Conservation (phyloP, 2,113 vertebrate genomes). For the Hemichromis elongatus region DNA sequence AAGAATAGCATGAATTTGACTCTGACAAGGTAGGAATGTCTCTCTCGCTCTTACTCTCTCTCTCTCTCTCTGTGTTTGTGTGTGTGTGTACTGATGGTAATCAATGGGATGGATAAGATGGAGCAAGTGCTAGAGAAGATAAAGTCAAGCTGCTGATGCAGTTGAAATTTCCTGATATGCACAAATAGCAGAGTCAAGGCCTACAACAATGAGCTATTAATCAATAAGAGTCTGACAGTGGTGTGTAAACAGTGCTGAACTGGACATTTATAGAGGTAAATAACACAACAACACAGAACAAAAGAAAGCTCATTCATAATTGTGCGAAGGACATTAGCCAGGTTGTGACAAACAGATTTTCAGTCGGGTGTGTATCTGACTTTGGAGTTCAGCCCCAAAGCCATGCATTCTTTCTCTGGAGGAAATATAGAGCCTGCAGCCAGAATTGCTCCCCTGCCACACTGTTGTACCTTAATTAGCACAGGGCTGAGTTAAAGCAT, state of each 20-base stretch:
- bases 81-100: not conserved
- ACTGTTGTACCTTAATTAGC: slow-evolving; percentile 39
- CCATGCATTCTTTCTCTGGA: not conserved
- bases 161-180: not conserved
- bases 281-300: not conserved
- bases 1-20: slow-evolving; percentile 8
- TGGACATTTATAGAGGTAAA: not conserved
- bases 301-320: not conserved
- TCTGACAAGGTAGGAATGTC: not conserved
- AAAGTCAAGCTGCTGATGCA: not conserved
- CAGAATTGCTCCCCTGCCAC: slow-evolving; percentile 10
- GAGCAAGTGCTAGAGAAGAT: not conserved
- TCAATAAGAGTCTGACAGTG: not conserved
- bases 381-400: slow-evolving; percentile 2
- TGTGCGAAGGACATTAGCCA: not conserved
- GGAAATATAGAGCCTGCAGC: slow-evolving; percentile 22
- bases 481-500: not conserved
- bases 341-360: not conserved
- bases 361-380: not conserved
- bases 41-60: not conserved
- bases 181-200: not conserved
- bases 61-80: no score
- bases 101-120: not conserved
- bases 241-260: not conserved
- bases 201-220: not conserved